Evolutionary conservation across 2,113 vertebrate species (phyloP), one percentile per base, ranked within the genome.

Genomic region (Cebus imitator): DNA sequence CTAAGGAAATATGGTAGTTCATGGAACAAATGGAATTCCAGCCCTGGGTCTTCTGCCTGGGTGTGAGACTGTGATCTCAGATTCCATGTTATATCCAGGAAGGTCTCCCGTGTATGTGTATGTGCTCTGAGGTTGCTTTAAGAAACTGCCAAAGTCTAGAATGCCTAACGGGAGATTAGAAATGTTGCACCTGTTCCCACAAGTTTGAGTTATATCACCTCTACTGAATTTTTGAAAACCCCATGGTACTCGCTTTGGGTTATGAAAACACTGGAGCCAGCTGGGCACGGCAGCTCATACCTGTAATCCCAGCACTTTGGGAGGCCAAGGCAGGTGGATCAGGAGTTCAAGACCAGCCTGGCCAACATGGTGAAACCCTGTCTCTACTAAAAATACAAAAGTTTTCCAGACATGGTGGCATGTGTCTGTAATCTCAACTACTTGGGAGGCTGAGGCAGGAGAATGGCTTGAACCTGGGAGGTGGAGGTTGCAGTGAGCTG

Each of bases 171-270:
- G 48, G 61, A n/a, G 55, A 11, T 61, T 93, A 87, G 86, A 86
- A 91, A 70, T 70, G 27, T 90, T 64, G 32, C 88, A 82, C 35
- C 57, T 50, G 1, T 88, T 52, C n/a, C 64, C 10, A 7, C 8
- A 57, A 37, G 18, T 61, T 79, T 8, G 52, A 83, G 55, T 86
- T 58, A 58, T 23, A 68, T 25, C 30, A 14, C 25, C 64, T 88
- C 48, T 82, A n/a, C 16, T 73, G 45, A 94, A 73, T 43, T 81
- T 37, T 64, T 48, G n/a, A 95, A 92, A 86, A 37, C 40, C 64
- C 40, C 66, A n/a, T 2, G 0, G 30, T 75, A 37, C 16, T 79
- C 57, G n/a, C 40, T 45, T 93, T 91, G 79, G 78, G 61, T 55
- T 75, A n/a, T 32, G n/a, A 76, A 66, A 75, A 82, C 48, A 37